A percentile compares a stretch with the other conserved stretches of the same genome.
Evolutionary conservation across 2,797 vertebrate genomes (phyloP).

Genomic region (Siniperca scherzeri): DNA sequence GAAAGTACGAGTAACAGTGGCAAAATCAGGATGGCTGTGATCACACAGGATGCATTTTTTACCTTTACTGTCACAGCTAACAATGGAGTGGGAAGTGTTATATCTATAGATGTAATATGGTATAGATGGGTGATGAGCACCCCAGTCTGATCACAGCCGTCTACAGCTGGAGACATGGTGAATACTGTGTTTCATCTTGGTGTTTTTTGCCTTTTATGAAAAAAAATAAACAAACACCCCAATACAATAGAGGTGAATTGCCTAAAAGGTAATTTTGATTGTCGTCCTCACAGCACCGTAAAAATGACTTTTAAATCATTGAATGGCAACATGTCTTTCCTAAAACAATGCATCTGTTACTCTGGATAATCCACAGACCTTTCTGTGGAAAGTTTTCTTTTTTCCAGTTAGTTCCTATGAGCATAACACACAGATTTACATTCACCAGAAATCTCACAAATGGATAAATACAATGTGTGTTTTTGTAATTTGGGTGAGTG

Average conservation of each 20-base stretch:
- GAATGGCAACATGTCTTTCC: neutral
- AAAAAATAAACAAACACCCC: neutral
- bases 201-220: too few species aligned
- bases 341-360: neutral
- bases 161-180: neutral
- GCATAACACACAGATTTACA: neutral
- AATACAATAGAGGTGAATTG: neutral
- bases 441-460: constrained; percentile 6
- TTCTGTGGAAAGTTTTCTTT: neutral
- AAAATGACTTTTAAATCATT: neutral
- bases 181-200: neutral
- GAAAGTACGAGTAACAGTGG: neutral
- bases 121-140: constrained; percentile 6
- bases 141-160: constrained; percentile 11
- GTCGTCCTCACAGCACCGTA: neutral
- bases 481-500: neutral
- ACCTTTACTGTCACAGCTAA: constrained; percentile 10
- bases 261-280: neutral
- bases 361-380: neutral
- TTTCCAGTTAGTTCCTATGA: neutral
- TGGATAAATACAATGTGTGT: neutral
- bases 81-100: neutral
- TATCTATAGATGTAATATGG: constrained; percentile 11
- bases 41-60: constrained; percentile 21
- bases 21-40: constrained; percentile 16